phyloP scores from a whole-genome alignment of 1,140 invertebrate genomes.

The Brachystomella parvula region DNA sequence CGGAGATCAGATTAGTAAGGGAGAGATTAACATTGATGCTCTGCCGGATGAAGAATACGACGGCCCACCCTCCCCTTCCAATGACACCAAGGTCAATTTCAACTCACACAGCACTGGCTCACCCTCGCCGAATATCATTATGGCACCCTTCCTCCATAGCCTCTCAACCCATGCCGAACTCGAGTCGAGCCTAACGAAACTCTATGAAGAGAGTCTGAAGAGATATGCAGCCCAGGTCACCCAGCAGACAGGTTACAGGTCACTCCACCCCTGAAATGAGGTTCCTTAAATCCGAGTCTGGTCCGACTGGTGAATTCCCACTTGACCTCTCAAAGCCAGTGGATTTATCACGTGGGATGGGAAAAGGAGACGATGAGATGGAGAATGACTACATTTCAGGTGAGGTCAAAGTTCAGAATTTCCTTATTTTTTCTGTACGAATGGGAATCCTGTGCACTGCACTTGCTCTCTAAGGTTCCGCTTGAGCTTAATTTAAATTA shows the following conservation, averaged over 20 bases:
- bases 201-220: slow-evolving; percentile 86
- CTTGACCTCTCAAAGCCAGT: slow-evolving; percentile 83
- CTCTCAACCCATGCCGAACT: slow-evolving; percentile 51
- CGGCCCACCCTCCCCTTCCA: slow-evolving; percentile 61
- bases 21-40: slow-evolving; percentile 85
- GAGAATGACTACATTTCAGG: slow-evolving; percentile 38
- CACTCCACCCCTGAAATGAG: background rate
- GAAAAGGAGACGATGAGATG: slow-evolving; percentile 38
- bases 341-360: slow-evolving; percentile 60
- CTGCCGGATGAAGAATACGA: slow-evolving; percentile 78
- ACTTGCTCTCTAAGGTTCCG: slow-evolving; percentile 21
- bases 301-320: slow-evolving; percentile 63
- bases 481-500: slow-evolving; percentile 18
- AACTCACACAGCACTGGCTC: slow-evolving; percentile 52
- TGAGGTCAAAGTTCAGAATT: slow-evolving; percentile 18
- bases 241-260: slow-evolving; percentile 44
- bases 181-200: slow-evolving; percentile 76
- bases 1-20: slow-evolving; percentile 79
- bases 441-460: slow-evolving; percentile 32
- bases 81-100: slow-evolving; percentile 37
- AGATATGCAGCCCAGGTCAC: slow-evolving; percentile 75
- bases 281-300: slow-evolving; percentile 18
- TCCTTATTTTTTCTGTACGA: slow-evolving; percentile 7
- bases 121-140: slow-evolving; percentile 50
- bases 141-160: slow-evolving; percentile 44